These are phyloP conservation scores for Crocallis elinguaria DNA, from an alignment of 2,888 invertebrate species.

Conservation along the genomic window DNA sequence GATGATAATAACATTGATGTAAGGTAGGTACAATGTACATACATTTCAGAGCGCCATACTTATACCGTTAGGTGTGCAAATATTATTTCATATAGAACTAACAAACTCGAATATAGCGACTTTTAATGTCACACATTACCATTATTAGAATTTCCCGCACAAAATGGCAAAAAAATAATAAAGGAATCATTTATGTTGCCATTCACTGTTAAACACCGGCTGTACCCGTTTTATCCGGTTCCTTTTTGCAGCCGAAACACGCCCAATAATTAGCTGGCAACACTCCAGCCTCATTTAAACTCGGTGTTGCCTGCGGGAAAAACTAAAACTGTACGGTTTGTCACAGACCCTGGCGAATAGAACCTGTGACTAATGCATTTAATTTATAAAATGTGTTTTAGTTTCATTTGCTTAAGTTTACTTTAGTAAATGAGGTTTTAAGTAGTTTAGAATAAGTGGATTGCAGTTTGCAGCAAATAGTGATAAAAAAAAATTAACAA, in stretches of 20 bases:
- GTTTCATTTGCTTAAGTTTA: constrained; percentile 16
- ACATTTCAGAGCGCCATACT: too few species aligned
- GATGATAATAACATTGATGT: too few species aligned
- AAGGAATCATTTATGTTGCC: constrained; percentile 1
- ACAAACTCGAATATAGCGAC: too few species aligned
- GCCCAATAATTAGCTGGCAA: constrained; percentile 44
- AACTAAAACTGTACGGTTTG: constrained; percentile 37
- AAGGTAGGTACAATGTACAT: too few species aligned
- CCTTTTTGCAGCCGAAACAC: constrained; percentile 28
- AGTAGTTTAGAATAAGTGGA: background rate
- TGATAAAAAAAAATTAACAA: too few species aligned
- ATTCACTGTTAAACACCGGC: constrained; percentile 14
- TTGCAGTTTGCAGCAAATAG: too few species aligned
- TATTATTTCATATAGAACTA: too few species aligned
- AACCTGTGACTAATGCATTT: constrained; percentile 25
- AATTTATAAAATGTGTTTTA: constrained; percentile 26
- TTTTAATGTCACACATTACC: too few species aligned
- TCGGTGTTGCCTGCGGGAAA: constrained; percentile 37
- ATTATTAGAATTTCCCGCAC: background rate
- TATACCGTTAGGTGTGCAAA: too few species aligned
- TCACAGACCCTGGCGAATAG: constrained; percentile 27
- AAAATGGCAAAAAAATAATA: background rate
- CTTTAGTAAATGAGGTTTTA: background rate
- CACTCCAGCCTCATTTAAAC: constrained; percentile 37
- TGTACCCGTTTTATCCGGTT: constrained; percentile 13